Evolutionary conservation across 2,888 invertebrate species (phyloP).

Genomic region (Amphipoea lucens): DNA sequence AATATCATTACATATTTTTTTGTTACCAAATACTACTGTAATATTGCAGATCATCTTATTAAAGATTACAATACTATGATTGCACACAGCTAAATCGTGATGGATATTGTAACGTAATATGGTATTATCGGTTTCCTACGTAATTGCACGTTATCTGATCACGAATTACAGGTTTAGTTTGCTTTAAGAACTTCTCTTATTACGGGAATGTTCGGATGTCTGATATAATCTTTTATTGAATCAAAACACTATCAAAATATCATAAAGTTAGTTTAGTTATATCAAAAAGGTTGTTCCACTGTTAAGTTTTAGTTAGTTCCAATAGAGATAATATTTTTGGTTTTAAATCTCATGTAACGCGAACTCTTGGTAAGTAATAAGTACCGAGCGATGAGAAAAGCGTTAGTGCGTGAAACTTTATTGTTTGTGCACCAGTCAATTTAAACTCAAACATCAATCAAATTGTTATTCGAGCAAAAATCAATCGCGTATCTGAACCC

Average conservation of each 20-base stretch:
- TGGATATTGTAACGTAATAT: conserved; percentile 59
- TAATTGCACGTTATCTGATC: conserved; percentile 53
- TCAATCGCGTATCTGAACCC: conserved; percentile 34
- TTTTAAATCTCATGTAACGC: background rate
- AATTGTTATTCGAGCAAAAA: conserved; percentile 52
- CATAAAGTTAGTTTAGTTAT: background rate
- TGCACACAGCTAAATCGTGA: conserved; percentile 62
- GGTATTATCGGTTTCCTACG: conserved; percentile 56
- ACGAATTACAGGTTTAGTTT: conserved; percentile 39
- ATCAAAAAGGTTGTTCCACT: background rate
- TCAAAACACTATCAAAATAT: background rate
- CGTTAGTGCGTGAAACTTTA: background rate
- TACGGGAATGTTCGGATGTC: conserved; percentile 34
- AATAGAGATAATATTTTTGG: background rate
- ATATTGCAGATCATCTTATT: conserved; percentile 26
- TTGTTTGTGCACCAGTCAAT: conserved; percentile 31
- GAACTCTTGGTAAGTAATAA: background rate
- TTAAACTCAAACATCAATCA: conserved; percentile 46
- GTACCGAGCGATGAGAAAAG: background rate
- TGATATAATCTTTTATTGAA: conserved; percentile 6
- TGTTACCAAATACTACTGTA: conserved; percentile 21
- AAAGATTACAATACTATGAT: conserved; percentile 54
- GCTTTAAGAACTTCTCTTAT: conserved; percentile 24
- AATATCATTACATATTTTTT: conserved; percentile 6
- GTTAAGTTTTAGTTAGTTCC: background rate